Conservation (phyloP, 2,888 invertebrate genomes). For the Callinectes sapidus region DNA sequence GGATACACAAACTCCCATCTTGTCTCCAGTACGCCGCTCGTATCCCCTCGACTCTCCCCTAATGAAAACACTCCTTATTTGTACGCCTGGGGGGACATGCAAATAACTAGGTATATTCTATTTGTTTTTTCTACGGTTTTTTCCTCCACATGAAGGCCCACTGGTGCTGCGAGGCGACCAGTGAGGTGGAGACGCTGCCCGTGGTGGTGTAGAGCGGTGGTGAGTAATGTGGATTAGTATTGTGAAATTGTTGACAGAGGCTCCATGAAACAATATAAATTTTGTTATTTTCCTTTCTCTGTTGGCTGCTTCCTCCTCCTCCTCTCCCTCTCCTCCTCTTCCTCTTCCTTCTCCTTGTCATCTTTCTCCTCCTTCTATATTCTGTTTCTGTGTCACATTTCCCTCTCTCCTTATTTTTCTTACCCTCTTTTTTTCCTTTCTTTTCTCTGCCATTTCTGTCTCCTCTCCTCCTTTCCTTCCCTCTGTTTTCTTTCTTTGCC, state of each 20-base stretch:
- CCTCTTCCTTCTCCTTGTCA: neutral
- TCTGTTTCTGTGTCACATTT: neutral
- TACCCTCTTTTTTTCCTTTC: neutral
- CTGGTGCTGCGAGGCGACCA: neutral
- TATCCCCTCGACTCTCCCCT: neutral
- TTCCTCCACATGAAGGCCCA: neutral
- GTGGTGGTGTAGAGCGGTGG: neutral
- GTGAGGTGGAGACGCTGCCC: neutral
- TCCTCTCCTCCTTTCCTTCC: neutral
- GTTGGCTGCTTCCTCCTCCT: neutral
- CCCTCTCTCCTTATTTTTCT: neutral
- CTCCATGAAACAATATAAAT: neutral
- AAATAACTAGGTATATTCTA: neutral
- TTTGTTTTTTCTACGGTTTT: neutral
- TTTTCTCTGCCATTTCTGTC: neutral
- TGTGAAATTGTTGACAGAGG: neutral
- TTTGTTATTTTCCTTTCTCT: neutral
- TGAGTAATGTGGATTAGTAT: neutral
- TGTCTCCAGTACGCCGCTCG: neutral
- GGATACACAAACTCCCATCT: neutral
- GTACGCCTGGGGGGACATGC: neutral
- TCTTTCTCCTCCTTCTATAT: neutral
- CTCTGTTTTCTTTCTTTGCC: neutral
- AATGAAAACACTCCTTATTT: slow-evolving; percentile 6
- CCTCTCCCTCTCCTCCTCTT: neutral